Base-by-base conservation (phyloP, 2,888 invertebrate genomes). In the Harpagoxenus sublaevis region DNA sequence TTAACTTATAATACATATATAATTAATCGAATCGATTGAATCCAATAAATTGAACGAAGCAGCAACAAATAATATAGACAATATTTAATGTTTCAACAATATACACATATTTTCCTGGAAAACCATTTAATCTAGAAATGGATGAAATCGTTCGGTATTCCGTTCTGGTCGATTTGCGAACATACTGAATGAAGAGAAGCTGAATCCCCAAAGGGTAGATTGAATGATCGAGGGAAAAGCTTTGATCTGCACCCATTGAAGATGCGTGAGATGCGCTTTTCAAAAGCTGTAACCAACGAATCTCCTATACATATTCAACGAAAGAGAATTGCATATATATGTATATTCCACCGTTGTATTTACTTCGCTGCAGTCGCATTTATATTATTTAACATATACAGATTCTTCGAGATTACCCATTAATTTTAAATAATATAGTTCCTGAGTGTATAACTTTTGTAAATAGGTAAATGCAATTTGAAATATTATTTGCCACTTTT, bases 241-340 rank as follows among this genome's bases (percentile, higher is more conserved):
- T 83, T 83, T 83, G 78, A 83, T 83, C 83, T 45, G 75, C 78
- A 12, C 2, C 48, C 42, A 77, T 78, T 74, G 57, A 70, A 48
- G 60, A 60, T 81, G 79, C 73, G 79, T 48, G 79, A 60, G 60
- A 31, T 57, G 77, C 39, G 42, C 78, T 48, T 78, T 65, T 78
- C 78, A 66, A 66, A 65, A 66, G 28, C 39, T 75, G 51, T 45
- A 15, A n/a, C 74, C 79, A 23, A 71, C 35, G 45, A 53, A 70
- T 73, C 60, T 39, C 48, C 60, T 81, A 39, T 81, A 39, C 60
- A 81, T 81, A 81, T 73, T 60, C 79, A 81, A 31, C 12, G 31
- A 8, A 79, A 42, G 60, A 9, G 42, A 51, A 6, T n/a, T 45
- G 73, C 65, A 35, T 65, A 75, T 65, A 75, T 75, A 35, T 6